Percentiles rank a stretch among this genome's conserved stretches.
Evolutionary conservation across 2,888 invertebrate genomes (phyloP).

Genomic region (Mythimna pallens): DNA sequence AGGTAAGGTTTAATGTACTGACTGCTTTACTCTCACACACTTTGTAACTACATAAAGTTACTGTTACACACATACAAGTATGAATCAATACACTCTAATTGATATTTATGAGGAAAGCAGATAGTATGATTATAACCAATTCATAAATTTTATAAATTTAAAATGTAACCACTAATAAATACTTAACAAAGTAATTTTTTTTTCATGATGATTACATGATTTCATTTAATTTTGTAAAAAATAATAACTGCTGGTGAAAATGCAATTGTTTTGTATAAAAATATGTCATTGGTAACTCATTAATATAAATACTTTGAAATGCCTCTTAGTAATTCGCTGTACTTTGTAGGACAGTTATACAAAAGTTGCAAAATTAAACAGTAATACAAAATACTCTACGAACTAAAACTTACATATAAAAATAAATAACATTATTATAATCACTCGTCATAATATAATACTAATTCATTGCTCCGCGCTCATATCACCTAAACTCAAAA

Average conservation of each 20-base stretch:
- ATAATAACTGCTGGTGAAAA: conserved; percentile 60
- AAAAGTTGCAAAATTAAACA: conserved; percentile 59
- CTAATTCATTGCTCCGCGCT: conserved; percentile 60
- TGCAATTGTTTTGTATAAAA: conserved; percentile 65
- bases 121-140: conserved; percentile 58
- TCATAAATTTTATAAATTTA: conserved; percentile 63
- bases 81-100: background rate
- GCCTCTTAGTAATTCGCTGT: conserved; percentile 60
- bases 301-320: conserved; percentile 65
- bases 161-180: conserved; percentile 62
- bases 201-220: conserved; percentile 38
- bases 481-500: conserved; percentile 51
- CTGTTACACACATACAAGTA: conserved; percentile 2
- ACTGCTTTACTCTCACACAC: conserved; percentile 46
- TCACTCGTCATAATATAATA: conserved; percentile 79
- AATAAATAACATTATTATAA: conserved; percentile 88
- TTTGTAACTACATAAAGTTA: background rate
- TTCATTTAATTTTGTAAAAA: conserved; percentile 54
- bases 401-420: conserved; percentile 77
- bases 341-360: conserved; percentile 58
- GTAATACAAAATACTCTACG: conserved; percentile 62
- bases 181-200: conserved; percentile 54
- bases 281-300: conserved; percentile 73
- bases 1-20: conserved; percentile 43
- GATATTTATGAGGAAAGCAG: conserved; percentile 52